phyloP scores from a whole-genome alignment of 1,140 invertebrate genomes.

The Procambarus virginalis region DNA sequence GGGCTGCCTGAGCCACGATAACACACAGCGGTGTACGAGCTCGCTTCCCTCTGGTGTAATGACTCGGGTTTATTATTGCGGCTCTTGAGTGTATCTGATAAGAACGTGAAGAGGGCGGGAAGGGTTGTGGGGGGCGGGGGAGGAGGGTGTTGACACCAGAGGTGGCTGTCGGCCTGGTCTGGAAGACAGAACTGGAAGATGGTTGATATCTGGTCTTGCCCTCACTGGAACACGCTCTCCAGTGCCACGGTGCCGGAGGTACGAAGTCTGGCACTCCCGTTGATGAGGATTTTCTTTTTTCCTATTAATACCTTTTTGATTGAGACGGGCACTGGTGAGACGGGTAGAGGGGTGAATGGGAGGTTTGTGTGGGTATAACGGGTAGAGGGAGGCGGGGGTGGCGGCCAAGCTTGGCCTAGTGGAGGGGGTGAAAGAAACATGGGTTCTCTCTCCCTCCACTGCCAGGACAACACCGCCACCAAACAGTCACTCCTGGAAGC shows the following conservation, averaged over 20 bases:
- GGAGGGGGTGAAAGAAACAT: not conserved
- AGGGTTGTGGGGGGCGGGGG: not conserved
- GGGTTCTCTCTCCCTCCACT: not conserved
- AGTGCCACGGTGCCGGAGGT: not conserved
- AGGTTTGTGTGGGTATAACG: not conserved
- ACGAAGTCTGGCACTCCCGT: not conserved
- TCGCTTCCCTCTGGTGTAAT: not conserved
- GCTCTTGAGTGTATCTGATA: conserved; percentile 13
- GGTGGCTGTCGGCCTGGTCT: not conserved
- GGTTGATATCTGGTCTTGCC: not conserved
- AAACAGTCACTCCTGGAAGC: conserved; percentile 34
- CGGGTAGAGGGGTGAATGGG: not conserved
- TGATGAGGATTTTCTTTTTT: not conserved
- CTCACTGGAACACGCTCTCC: no score
- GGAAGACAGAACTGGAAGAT: not conserved
- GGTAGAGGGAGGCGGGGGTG: not conserved
- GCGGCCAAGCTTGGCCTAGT: not conserved
- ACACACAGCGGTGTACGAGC: not conserved
- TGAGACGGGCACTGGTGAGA: not conserved
- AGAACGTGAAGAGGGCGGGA: not conserved
- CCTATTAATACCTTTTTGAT: not conserved
- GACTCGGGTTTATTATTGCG: not conserved
- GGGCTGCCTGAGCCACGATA: conserved; percentile 21
- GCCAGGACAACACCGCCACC: not conserved
- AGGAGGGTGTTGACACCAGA: not conserved